Evolutionary conservation across 2,888 invertebrate genomes (phyloP).

Genomic region (Megamerina dolium): DNA sequence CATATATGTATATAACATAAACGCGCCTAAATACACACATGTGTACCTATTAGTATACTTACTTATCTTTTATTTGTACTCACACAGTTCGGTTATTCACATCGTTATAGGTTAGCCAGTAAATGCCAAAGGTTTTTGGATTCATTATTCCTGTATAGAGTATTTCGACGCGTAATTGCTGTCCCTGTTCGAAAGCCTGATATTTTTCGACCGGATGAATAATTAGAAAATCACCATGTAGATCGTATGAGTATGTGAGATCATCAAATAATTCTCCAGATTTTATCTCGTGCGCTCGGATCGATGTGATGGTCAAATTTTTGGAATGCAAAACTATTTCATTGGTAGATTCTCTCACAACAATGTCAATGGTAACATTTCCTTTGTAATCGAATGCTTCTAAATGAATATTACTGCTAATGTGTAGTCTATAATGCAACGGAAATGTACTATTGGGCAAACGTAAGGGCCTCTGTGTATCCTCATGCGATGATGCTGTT

Average conservation of each 20-base stretch:
- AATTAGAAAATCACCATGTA: conserved; percentile 29
- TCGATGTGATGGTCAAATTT: conserved; percentile 28
- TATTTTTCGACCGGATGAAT: conserved; percentile 34
- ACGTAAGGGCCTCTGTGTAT: too few relatives aligned
- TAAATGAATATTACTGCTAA: conserved; percentile 36
- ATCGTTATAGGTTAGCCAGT: conserved; percentile 54
- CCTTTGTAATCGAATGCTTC: conserved; percentile 33
- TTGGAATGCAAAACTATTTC: conserved; percentile 43
- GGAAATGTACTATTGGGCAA: conserved; percentile 56
- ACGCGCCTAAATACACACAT: too few relatives aligned
- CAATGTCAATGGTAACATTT: conserved; percentile 39
- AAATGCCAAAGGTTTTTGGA: conserved; percentile 59
- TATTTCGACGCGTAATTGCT: conserved; percentile 48
- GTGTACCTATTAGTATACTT: too few relatives aligned
- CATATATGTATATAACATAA: too few relatives aligned
- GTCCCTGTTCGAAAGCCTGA: conserved; percentile 34
- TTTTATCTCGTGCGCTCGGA: conserved; percentile 30
- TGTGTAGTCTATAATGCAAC: conserved; percentile 51
- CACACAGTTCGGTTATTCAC: conserved; percentile 42
- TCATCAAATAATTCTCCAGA: conserved; percentile 27
- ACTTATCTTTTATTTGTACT: too few relatives aligned
- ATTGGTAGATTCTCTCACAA: conserved; percentile 32
- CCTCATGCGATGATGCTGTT: too few relatives aligned
- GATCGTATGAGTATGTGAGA: conserved; percentile 30
- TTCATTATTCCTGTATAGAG: conserved; percentile 55